Conservation (phyloP, 1,140 invertebrate species). For the Eciton burchellii region DNA sequence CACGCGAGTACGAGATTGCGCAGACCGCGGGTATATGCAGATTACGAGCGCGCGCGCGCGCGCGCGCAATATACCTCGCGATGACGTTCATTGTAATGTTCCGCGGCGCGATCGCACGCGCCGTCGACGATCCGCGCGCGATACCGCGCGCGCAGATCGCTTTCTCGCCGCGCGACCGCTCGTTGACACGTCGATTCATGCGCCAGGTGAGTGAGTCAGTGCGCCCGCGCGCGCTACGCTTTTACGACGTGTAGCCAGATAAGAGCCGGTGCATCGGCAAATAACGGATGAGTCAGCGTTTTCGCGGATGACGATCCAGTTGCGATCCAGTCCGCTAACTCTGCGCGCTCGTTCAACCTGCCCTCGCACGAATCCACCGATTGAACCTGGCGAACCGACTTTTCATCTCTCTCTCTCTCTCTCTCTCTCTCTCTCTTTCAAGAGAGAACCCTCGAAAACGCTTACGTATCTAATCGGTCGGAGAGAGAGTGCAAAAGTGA, state of each 20-base stretch:
- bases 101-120: not conserved
- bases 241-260: conserved; percentile 42
- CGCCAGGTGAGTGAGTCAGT: conserved; percentile 29
- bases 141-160: not conserved
- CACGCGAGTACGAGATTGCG: conserved; percentile 34
- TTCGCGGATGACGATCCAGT: conserved; percentile 23
- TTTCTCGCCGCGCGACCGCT: not conserved
- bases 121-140: not conserved
- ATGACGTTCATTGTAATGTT: conserved; percentile 4
- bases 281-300: conserved; percentile 43
- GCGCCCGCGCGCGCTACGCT: not conserved
- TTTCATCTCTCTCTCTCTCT: not conserved
- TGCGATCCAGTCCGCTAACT: conserved; percentile 45
- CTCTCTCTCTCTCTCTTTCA: too few relatives aligned
- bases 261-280: conserved; percentile 39
- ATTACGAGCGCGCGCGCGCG: not conserved
- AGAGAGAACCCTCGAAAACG: conserved; percentile 35
- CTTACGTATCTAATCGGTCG: conserved; percentile 48
- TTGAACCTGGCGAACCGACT: not conserved
- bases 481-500: conserved; percentile 20
- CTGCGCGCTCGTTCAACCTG: too few relatives aligned
- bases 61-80: not conserved
- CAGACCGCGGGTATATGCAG: conserved; percentile 33
- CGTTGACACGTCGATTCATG: conserved; percentile 33
- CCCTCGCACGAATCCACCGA: not conserved